Evolutionary conservation across 1,140 invertebrate genomes (phyloP).

Genomic region (Musca domestica): DNA sequence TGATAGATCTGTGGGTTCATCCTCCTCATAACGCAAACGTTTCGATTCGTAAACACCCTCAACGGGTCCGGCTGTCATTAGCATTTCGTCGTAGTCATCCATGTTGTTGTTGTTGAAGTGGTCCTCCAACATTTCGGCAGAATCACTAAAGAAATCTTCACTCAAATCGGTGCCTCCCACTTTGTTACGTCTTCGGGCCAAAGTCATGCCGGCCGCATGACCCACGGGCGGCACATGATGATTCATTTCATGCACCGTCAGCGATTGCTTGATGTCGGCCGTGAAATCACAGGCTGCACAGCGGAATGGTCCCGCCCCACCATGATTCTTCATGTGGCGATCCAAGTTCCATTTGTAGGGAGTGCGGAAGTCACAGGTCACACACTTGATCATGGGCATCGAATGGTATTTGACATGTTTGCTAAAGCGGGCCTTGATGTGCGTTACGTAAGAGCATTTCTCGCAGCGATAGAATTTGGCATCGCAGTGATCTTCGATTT

Average conservation of each 20-base stretch:
- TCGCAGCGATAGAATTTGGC: conserved; percentile 77
- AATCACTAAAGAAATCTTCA: conserved; percentile 50
- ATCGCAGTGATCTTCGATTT: conserved; percentile 61
- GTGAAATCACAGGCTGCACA: conserved; percentile 89
- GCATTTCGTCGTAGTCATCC: conserved; percentile 39
- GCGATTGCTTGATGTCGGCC: conserved; percentile 86
- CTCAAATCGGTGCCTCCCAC: conserved; percentile 68
- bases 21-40: conserved; percentile 53
- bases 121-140: conserved; percentile 44
- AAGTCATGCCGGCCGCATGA: conserved; percentile 57
- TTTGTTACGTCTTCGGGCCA: conserved; percentile 62
- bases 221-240: conserved; percentile 78
- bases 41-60: conserved; percentile 37
- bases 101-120: conserved; percentile 50
- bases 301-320: conserved; percentile 74
- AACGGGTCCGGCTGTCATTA: conserved; percentile 29
- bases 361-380: conserved; percentile 87
- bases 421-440: conserved; percentile 84
- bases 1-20: conserved; percentile 58
- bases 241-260: conserved; percentile 89
- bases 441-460: conserved; percentile 87
- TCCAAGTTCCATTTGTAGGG: conserved; percentile 76
- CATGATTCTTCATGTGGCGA: conserved; percentile 88
- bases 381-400: conserved; percentile 91
- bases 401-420: conserved; percentile 94